phyloP scores from a whole-genome alignment of 1,140 invertebrate genomes.

The Oncopodura yosiiana region DNA sequence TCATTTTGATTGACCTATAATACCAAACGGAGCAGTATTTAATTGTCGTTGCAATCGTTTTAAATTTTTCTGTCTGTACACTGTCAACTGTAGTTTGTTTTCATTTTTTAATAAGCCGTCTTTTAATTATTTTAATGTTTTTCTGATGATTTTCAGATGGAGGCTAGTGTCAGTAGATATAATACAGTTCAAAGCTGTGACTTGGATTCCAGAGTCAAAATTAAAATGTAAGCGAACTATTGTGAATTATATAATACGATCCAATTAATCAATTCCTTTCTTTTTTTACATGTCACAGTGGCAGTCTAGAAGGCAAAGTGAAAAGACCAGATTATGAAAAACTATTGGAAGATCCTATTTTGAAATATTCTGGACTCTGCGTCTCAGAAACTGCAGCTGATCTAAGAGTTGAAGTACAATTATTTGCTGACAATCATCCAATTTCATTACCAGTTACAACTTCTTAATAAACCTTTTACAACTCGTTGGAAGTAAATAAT shows the following conservation, averaged over 20 bases:
- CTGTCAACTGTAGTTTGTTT: no score
- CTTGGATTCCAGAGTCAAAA: conserved; percentile 70
- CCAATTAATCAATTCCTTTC: conserved; percentile 17
- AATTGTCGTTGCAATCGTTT: no score
- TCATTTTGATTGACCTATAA: no score
- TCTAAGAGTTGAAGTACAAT: conserved; percentile 74
- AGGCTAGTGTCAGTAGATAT: conserved; percentile 4
- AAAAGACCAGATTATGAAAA: conserved; percentile 78
- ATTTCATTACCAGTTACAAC: conserved; percentile 81
- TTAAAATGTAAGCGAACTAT: conserved; percentile 51
- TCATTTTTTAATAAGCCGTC: no score
- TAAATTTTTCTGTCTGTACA: no score
- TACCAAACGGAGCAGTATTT: no score
- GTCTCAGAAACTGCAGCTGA: conserved; percentile 60
- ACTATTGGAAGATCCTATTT: conserved; percentile 72
- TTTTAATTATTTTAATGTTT: no score
- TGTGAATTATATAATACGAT: conserved; percentile 8
- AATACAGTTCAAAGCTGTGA: conserved; percentile 78
- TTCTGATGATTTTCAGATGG: no score
- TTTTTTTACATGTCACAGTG: conserved; percentile 56
- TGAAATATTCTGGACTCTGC: conserved; percentile 82
- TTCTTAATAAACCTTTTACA: conserved; percentile 84
- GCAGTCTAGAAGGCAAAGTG: conserved; percentile 84
- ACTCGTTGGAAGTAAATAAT: conserved; percentile 83
- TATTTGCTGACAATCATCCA: conserved; percentile 71